Evolutionary conservation across 2,888 invertebrate genomes (phyloP).

Genomic region (Parnassius smintheus): DNA sequence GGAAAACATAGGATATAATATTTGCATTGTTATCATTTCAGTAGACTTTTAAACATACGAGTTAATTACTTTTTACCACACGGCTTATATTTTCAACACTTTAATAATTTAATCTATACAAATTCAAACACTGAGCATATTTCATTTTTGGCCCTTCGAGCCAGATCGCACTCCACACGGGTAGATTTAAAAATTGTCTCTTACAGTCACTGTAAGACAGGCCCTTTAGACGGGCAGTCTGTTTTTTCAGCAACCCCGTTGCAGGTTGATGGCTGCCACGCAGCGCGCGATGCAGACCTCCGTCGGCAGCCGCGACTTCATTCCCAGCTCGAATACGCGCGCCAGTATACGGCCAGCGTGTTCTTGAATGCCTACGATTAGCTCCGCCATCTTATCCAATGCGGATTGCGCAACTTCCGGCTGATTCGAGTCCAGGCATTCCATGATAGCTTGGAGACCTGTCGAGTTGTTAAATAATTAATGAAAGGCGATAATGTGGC

Average conservation of each 20-base stretch:
- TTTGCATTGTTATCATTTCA: too few relatives aligned
- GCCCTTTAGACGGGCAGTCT: conserved; percentile 7
- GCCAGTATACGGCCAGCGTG: conserved; percentile 89
- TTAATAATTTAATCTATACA: background rate
- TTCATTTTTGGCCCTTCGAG: conserved; percentile 13
- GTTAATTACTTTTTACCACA: too few relatives aligned
- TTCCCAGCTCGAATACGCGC: conserved; percentile 91
- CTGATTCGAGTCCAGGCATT: conserved; percentile 89
- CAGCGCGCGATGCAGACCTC: conserved; percentile 89
- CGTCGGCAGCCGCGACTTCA: conserved; percentile 89
- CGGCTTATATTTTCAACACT: too few relatives aligned
- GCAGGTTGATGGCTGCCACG: conserved; percentile 89
- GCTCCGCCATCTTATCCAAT: conserved; percentile 91
- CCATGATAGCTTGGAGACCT: conserved; percentile 89
- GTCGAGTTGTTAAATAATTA: conserved; percentile 11
- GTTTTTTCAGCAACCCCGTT: conserved; percentile 85
- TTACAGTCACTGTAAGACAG: background rate
- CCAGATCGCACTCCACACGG: background rate
- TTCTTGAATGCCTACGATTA: conserved; percentile 92
- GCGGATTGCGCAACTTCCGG: conserved; percentile 90
- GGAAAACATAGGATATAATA: too few relatives aligned
- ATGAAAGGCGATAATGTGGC: too few relatives aligned
- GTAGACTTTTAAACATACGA: too few relatives aligned
- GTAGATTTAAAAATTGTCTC: background rate
- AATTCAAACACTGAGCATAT: background rate